Evolutionary conservation across 2,888 invertebrate genomes (phyloP).

Genomic region (Bugula neritina): DNA sequence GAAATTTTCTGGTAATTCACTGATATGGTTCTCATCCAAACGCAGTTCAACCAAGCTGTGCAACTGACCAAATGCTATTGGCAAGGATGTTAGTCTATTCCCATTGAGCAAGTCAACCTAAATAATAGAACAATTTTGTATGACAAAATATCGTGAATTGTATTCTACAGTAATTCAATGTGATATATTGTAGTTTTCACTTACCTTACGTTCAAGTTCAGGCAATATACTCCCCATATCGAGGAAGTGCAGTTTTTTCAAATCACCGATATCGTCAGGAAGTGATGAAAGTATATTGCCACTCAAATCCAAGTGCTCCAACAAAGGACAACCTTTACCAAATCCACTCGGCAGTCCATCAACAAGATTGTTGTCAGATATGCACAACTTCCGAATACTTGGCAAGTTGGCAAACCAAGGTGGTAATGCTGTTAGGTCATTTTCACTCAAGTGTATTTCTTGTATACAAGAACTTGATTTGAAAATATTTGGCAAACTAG

Average conservation of each 20-base stretch:
- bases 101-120: conserved; percentile 35
- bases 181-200: not conserved
- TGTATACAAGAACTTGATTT: not conserved
- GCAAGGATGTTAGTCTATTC: conserved; percentile 41
- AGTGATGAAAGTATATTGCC: not conserved
- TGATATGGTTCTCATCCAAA: conserved; percentile 43
- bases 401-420: not conserved
- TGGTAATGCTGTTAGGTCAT: not conserved
- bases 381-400: not conserved
- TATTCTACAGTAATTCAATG: too few relatives aligned
- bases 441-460: not conserved
- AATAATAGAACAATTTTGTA: not conserved
- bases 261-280: not conserved
- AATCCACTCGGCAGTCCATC: not conserved
- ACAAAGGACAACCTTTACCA: not conserved
- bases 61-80: conserved; percentile 37
- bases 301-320: conserved; percentile 15
- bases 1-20: conserved; percentile 39
- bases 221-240: conserved; percentile 42
- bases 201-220: conserved; percentile 39
- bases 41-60: conserved; percentile 35
- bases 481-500: not conserved
- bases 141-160: not conserved
- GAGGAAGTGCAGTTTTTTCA: conserved; percentile 33
- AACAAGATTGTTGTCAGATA: not conserved